Base-by-base conservation (phyloP, 2,888 invertebrate species). In the Fragum sueziense region DNA sequence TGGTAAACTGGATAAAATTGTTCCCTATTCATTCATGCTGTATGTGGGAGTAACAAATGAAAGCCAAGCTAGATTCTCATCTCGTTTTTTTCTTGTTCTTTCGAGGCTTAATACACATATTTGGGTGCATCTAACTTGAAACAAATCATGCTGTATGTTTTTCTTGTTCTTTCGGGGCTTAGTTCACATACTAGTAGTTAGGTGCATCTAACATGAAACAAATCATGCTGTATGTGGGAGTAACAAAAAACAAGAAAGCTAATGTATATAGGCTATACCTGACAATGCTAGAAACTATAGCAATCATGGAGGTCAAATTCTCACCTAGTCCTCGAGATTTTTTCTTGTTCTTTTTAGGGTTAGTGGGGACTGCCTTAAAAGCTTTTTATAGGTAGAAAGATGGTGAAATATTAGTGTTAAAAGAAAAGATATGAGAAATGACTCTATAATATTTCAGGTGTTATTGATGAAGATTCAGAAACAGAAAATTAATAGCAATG, bases 281-380 rank as follows among this genome's bases (percentile, higher is more conserved):
- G 74, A 74, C 62, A 34, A 74, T 29, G 29, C 74, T 71, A 72
- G 67, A 57, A 34, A 79, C 37, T 79, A 76, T 67, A 52, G 59
- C 67, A 61, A 71, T 54, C 73, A 79, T 47, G 6, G 71, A 68
- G 14, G 67, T 27, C 51, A 76, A 37, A 34, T 73, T 69, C 83
- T 83, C 83, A 83, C 83, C 83, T 78, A 83, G 37, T 57, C 69
- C 71, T 52, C 75, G 29, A 7, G 62, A 47, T 52, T 80, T 74
- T 77, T 77, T 80, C 77, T 77, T 77, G 67, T 54, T 25, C 57
- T 69, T 74, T 69, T 83, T 78, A 6, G 73, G 62, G 54, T 70
- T 70, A 51, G 7, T n/a, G 2, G 61, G 51, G 20, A 59, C 51
- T 68, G 33, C 51, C 61, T 75, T 78, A 59, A 82, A 78, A 31